A percentile compares a stretch with the other conserved stretches of the same genome.
phyloP scores from a whole-genome alignment of 2,113 vertebrate genomes.

The Sceloporus tristichus region DNA sequence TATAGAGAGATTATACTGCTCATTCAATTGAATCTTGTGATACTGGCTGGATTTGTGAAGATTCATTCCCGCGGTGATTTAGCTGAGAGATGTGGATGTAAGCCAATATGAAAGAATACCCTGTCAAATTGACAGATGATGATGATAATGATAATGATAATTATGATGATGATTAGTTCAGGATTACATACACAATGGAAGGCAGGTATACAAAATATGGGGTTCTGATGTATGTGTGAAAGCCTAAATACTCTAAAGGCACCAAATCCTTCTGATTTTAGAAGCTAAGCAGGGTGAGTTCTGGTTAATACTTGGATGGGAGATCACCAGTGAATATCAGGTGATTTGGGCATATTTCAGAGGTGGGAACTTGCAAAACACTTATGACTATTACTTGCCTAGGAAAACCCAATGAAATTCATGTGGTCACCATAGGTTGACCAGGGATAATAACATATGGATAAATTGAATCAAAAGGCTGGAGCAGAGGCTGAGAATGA shows the following conservation, averaged over 20 bases:
- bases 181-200: conserved; percentile 64
- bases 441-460: conserved; percentile 63
- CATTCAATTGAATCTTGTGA: conserved; percentile 30
- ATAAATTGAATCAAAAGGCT: conserved; percentile 75
- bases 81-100: conserved; percentile 63
- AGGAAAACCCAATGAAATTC: too few relatives aligned
- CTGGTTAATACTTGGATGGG: too few relatives aligned
- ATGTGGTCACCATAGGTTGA: not conserved
- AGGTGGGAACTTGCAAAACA: too few relatives aligned
- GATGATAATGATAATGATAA: too few relatives aligned
- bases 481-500: conserved; percentile 65
- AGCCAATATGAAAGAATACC: conserved; percentile 57
- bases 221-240: conserved; percentile 63
- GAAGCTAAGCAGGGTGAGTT: too few relatives aligned
- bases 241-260: conserved; percentile 55
- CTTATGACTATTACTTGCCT: too few relatives aligned
- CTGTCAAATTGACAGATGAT: conserved; percentile 54
- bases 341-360: too few relatives aligned
- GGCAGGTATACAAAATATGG: conserved; percentile 61
- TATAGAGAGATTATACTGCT: too few relatives aligned
- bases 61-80: conserved; percentile 52
- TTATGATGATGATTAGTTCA: conserved; percentile 35
- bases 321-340: too few relatives aligned
- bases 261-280: too few relatives aligned
- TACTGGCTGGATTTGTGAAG: conserved; percentile 58